phyloP scores from a whole-genome alignment of 1,140 invertebrate species.

The Zaprionus ghesquierei region DNA sequence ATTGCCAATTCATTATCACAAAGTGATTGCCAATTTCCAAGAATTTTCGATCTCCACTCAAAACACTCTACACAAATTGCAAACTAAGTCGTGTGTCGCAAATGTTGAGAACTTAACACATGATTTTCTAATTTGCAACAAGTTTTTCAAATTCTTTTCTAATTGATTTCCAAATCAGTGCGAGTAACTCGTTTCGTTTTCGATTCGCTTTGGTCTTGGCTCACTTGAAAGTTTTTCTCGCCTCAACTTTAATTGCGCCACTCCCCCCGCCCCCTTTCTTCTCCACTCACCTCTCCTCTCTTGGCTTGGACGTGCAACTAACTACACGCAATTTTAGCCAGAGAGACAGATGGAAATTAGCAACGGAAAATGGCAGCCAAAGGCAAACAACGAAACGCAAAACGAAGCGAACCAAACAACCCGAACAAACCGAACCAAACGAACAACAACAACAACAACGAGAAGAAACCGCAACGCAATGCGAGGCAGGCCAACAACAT shows the following conservation, averaged over 20 bases:
- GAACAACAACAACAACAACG: slow-evolving; percentile 50
- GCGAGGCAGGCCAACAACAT: slow-evolving; percentile 58
- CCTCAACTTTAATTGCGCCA: slow-evolving; percentile 38
- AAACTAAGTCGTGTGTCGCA: not conserved
- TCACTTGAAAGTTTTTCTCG: slow-evolving; percentile 30
- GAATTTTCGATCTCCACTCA: not conserved
- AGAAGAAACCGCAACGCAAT: slow-evolving; percentile 28
- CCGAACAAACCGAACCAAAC: slow-evolving; percentile 29
- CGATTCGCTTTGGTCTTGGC: no score
- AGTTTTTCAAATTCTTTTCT: not conserved
- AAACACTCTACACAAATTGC: not conserved
- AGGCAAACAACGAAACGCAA: slow-evolving; percentile 37
- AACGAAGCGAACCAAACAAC: slow-evolving; percentile 21
- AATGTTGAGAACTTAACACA: not conserved
- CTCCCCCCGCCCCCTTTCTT: not conserved
- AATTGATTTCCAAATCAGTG: not conserved
- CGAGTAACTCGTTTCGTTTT: not conserved
- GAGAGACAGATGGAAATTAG: slow-evolving; percentile 48
- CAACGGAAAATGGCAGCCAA: slow-evolving; percentile 53
- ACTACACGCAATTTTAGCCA: slow-evolving; percentile 47
- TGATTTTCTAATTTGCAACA: not conserved
- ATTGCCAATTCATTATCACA: slow-evolving; percentile 26
- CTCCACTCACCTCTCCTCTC: no score
- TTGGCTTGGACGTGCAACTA: slow-evolving; percentile 30
- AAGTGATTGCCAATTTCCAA: slow-evolving; percentile 29